These are phyloP conservation scores for Gadus chalcogrammus DNA, from an alignment of 2,113 vertebrate species.

Conservation along the genomic window DNA sequence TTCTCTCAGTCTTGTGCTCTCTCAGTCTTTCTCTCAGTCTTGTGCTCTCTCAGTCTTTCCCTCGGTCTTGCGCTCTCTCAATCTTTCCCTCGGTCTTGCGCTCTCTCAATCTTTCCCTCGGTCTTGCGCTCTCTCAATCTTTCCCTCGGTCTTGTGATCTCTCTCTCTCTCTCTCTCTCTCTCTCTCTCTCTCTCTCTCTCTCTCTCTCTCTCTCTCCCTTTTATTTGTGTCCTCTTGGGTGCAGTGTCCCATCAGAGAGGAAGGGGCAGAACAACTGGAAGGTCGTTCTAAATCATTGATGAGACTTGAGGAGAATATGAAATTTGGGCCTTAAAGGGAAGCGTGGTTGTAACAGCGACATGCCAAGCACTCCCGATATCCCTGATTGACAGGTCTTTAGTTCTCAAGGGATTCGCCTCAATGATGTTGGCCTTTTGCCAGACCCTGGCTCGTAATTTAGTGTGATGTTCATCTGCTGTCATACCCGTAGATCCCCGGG, in stretches of 20 bases:
- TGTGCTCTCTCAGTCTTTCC: not conserved
- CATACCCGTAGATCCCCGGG: not conserved
- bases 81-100: no score
- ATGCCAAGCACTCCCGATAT: conserved; percentile 23
- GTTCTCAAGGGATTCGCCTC: conserved; percentile 45
- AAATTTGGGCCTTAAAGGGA: conserved; percentile 34
- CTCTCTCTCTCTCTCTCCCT: conserved; percentile 11
- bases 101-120: no score
- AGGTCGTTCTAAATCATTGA: conserved; percentile 55
- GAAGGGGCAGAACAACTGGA: no score
- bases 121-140: no score
- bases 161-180: conserved; percentile 23
- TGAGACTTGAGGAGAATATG: conserved; percentile 35
- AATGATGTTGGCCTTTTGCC: conserved; percentile 38
- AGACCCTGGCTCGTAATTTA: conserved; percentile 21
- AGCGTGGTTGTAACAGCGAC: conserved; percentile 28
- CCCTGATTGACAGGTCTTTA: conserved; percentile 50
- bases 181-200: conserved; percentile 17
- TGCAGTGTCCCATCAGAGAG: no score
- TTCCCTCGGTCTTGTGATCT: no score
- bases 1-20: no score
- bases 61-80: conserved; percentile 23
- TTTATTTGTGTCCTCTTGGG: no score
- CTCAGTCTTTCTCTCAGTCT: no score
- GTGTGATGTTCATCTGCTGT: conserved; percentile 1